These are phyloP conservation scores for Ypsolopha scabrella DNA, from an alignment of 2,888 invertebrate species.

Conservation along the genomic window DNA sequence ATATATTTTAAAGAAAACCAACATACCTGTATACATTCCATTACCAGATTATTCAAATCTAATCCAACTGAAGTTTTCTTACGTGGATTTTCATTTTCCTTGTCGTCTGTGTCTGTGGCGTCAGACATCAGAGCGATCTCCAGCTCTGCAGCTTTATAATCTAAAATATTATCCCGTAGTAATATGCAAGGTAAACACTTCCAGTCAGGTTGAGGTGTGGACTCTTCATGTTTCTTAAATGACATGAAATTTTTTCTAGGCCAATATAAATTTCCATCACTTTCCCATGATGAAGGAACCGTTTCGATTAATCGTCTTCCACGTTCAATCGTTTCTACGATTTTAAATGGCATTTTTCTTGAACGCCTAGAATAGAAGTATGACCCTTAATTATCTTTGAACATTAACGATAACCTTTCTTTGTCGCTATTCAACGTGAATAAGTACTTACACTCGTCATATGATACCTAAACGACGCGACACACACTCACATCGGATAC, in stretches of 20 bases:
- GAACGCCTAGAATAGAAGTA: slow-evolving; percentile 5
- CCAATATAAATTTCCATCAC: slow-evolving; percentile 1
- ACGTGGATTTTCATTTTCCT: slow-evolving; percentile 2
- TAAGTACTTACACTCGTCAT: neutral
- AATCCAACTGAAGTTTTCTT: slow-evolving; percentile 1
- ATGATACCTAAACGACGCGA: neutral
- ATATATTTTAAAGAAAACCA: neutral
- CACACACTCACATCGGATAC: neutral
- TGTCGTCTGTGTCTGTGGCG: slow-evolving; percentile 4
- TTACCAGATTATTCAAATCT: slow-evolving; percentile 5
- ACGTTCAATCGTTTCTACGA: slow-evolving; percentile 6
- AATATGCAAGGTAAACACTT: slow-evolving; percentile 4
- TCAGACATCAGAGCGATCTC: slow-evolving; percentile 4
- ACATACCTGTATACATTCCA: slow-evolving; percentile 5
- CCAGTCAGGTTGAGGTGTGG: slow-evolving; percentile 5
- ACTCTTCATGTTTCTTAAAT: slow-evolving; percentile 5
- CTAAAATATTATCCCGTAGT: slow-evolving; percentile 3
- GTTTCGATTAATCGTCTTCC: slow-evolving; percentile 9
- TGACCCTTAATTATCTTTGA: neutral
- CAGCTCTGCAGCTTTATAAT: slow-evolving; percentile 4
- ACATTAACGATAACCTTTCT: neutral
- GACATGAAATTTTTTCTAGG: slow-evolving; percentile 4
- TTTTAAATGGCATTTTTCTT: slow-evolving; percentile 9
- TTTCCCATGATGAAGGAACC: slow-evolving; percentile 8
- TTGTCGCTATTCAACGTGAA: neutral